Evolutionary conservation across 2,113 vertebrate genomes (phyloP).

Genomic region (Paramisgurnus dabryanus): DNA sequence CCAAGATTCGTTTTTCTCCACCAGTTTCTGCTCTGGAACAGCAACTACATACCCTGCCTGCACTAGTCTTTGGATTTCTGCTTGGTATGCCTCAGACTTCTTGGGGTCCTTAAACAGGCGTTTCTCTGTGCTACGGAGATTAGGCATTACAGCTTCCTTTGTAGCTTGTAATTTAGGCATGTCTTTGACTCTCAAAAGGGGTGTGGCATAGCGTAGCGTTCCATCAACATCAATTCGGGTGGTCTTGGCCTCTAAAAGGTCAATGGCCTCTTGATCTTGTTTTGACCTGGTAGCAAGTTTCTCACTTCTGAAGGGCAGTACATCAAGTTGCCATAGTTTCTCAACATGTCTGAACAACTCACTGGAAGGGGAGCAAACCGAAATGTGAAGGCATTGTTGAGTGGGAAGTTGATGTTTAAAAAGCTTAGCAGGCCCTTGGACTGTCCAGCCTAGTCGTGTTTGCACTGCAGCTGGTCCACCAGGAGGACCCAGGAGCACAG

Average conservation of each 20-base stretch:
- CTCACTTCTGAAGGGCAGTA: too few species aligned
- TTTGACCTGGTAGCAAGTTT: too few species aligned
- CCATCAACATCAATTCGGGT: too few species aligned
- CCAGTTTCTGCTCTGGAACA: not conserved
- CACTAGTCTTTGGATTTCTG: not conserved
- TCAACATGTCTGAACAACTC: too few species aligned
- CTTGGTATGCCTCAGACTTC: not conserved
- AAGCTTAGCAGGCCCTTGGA: not conserved
- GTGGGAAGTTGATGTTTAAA: not conserved
- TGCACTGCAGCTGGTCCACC: slow-evolving; percentile 1
- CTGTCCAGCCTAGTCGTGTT: not conserved
- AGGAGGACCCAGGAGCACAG: not conserved
- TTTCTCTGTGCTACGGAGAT: not conserved
- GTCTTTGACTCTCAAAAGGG: too few species aligned
- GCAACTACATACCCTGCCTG: not conserved
- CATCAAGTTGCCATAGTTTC: too few species aligned
- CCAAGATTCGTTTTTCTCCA: not conserved
- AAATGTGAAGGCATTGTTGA: not conserved
- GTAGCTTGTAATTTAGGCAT: not conserved
- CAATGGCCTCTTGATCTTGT: too few species aligned
- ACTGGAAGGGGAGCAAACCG: too few species aligned
- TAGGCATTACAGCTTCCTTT: not conserved
- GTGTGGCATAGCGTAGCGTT: too few species aligned
- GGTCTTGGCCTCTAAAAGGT: too few species aligned
- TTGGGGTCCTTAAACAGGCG: not conserved